phyloP scores from a whole-genome alignment of 1,140 invertebrate species.

The Triops cancriformis region DNA sequence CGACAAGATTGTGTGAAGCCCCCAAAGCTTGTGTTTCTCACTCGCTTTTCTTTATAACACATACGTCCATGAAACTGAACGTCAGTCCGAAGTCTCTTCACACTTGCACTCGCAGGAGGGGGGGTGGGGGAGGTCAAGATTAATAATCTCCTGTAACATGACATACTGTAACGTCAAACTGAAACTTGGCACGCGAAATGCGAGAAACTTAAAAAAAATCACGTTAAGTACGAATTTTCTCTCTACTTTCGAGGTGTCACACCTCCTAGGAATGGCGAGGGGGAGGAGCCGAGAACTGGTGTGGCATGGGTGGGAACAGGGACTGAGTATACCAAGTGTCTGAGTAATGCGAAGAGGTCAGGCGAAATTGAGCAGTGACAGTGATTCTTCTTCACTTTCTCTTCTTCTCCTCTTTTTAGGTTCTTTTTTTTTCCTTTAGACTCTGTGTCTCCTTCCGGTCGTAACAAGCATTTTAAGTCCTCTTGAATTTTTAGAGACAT shows the following conservation, averaged over 20 bases:
- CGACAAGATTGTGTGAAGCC: background rate
- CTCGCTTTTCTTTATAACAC: background rate
- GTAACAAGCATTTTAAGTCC: background rate
- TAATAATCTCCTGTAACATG: background rate
- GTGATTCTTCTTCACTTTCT: background rate
- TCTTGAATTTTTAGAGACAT: background rate
- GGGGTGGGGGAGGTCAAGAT: background rate
- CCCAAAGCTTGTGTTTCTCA: background rate
- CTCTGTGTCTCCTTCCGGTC: background rate
- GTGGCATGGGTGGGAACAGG: background rate
- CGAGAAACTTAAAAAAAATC: background rate
- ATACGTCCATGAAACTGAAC: conserved; percentile 1
- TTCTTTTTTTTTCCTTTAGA: background rate
- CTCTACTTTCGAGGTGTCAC: background rate
- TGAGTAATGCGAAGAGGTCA: conserved; percentile 7
- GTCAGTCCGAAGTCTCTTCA: background rate
- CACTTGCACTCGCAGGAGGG: background rate
- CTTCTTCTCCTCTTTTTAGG: background rate
- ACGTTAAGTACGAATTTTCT: background rate
- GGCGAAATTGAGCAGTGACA: conserved; percentile 9
- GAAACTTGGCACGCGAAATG: background rate
- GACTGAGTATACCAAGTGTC: background rate
- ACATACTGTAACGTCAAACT: background rate
- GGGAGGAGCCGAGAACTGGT: background rate
- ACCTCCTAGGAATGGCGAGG: background rate